Conservation (phyloP, 2,797 vertebrate species). For the Hipposideros larvatus region DNA sequence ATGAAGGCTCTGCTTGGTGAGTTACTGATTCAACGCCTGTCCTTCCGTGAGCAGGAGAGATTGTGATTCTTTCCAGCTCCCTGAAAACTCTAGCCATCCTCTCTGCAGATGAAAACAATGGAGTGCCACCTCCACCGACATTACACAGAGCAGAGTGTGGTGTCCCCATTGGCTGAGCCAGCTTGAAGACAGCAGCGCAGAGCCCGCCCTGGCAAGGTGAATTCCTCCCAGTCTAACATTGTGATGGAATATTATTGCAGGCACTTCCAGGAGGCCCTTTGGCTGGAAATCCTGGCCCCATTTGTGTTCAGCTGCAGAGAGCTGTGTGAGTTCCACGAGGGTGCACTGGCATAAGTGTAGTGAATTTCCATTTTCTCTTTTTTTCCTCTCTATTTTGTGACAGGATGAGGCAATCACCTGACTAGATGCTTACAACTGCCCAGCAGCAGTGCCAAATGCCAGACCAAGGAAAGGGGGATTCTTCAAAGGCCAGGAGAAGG, state of each 20-base stretch:
- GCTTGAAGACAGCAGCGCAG: background rate
- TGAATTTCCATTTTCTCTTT: background rate
- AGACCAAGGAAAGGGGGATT: background rate
- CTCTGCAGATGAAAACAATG: background rate
- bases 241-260: background rate
- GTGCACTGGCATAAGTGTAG: background rate
- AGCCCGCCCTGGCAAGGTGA: accelerated
- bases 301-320: background rate
- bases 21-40: background rate
- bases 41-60: background rate
- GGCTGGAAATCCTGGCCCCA: background rate
- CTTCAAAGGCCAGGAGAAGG: background rate
- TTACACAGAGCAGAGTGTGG: background rate
- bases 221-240: background rate
- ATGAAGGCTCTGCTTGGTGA: background rate
- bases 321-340: background rate
- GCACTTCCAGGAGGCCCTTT: background rate
- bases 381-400: background rate
- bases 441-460: background rate
- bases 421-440: background rate
- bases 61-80: background rate
- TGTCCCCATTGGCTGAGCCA: background rate
- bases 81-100: background rate
- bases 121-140: background rate
- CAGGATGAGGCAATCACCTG: background rate